Evolutionary conservation across 2,113 vertebrate species (phyloP).

Genomic region (Microcebus ravelobensis): DNA sequence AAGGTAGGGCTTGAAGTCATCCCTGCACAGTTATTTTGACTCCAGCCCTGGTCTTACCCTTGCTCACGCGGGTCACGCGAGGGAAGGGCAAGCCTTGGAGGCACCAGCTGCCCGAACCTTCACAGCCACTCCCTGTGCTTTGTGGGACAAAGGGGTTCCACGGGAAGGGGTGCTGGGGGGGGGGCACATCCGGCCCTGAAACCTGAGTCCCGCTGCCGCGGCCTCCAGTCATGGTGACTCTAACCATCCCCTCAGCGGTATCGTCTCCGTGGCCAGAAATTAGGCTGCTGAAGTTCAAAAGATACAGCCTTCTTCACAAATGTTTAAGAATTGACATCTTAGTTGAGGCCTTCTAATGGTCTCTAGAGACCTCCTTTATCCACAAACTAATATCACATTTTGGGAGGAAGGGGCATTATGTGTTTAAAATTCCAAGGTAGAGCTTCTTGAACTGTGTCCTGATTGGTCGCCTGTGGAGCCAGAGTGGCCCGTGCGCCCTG

Average conservation of each 20-base stretch:
- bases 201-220: no score
- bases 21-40: background rate
- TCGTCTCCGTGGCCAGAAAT: background rate
- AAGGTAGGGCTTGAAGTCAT: background rate
- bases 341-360: background rate
- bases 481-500: background rate
- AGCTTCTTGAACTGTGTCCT: background rate
- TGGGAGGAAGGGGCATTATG: background rate
- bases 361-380: background rate
- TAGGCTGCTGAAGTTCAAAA: background rate
- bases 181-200: background rate
- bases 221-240: no score
- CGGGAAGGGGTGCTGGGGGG: background rate
- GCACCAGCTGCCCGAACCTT: background rate
- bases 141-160: background rate
- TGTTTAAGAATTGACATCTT: background rate
- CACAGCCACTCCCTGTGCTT: background rate
- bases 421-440: background rate
- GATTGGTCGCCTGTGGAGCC: background rate
- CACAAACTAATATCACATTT: background rate
- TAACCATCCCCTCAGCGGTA: background rate
- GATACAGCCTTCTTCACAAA: background rate
- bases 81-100: background rate
- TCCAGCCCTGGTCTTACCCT: background rate
- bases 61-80: no score